phyloP scores from a whole-genome alignment of 2,888 invertebrate genomes.

The Monopis laevigella region DNA sequence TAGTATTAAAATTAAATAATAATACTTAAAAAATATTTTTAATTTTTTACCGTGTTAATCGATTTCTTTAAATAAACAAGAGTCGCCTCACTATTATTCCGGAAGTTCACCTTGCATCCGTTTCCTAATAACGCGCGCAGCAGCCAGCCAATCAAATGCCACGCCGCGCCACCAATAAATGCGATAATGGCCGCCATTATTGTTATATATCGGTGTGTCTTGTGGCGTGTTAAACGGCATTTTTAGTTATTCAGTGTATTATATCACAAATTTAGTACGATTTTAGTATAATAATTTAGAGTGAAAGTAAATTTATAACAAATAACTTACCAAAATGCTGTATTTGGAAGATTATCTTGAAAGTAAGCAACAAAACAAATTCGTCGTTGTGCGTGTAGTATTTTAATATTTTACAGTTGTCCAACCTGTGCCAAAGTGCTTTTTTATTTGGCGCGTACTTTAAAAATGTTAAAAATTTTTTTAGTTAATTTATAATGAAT shows the following conservation, averaged over 20 bases:
- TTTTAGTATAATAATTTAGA: constrained; percentile 1
- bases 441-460: constrained; percentile 30
- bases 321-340: constrained; percentile 77
- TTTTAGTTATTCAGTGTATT: not conserved
- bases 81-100: no score
- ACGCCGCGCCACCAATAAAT: not conserved
- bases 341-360: constrained; percentile 98
- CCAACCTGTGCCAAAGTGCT: constrained; percentile 23
- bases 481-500: not conserved
- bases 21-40: no score
- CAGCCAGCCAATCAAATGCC: not conserved
- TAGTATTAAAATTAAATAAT: no score
- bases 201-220: not conserved
- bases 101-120: no score
- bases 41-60: no score
- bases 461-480: constrained; percentile 18
- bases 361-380: constrained; percentile 77
- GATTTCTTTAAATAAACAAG: no score
- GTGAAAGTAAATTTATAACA: constrained; percentile 17
- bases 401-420: constrained; percentile 32
- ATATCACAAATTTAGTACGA: not conserved
- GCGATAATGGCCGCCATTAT: not conserved
- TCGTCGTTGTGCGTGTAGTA: constrained; percentile 27
- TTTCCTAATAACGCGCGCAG: no score
- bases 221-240: not conserved